These are phyloP conservation scores for Pelagia noctiluca DNA, from an alignment of 30 jellyfish, hydroid and myxozoan genomes.

Conservation along the genomic window DNA sequence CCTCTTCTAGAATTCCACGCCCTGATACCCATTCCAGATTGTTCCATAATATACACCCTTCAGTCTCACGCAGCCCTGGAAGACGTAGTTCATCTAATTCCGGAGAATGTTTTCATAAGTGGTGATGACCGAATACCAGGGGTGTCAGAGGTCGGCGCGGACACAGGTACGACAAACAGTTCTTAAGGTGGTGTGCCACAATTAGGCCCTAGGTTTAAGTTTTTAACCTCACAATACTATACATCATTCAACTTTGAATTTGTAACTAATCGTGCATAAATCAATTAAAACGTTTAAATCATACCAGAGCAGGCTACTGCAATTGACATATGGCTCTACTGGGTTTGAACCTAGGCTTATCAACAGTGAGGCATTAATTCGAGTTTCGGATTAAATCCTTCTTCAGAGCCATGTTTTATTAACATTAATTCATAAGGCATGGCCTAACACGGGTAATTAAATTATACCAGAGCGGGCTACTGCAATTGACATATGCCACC, in stretches of 20 bases:
- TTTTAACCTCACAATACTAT: background rate
- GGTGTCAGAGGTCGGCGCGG: slow-evolving; percentile 82
- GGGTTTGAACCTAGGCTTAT: too few relatives aligned
- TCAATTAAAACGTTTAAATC: background rate
- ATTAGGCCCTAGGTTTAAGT: too few relatives aligned
- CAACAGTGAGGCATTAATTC: too few relatives aligned
- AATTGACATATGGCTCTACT: too few relatives aligned
- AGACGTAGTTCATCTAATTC: slow-evolving; percentile 79
- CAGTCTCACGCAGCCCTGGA: slow-evolving; percentile 84
- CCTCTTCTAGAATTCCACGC: slow-evolving; percentile 62
- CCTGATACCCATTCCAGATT: slow-evolving; percentile 54
- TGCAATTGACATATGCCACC: too few relatives aligned
- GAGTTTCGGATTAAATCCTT: too few relatives aligned
- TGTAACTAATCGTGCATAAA: background rate
- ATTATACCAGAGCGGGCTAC: too few relatives aligned
- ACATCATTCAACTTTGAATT: background rate
- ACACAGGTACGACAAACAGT: slow-evolving; percentile 38
- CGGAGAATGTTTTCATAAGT: slow-evolving; percentile 87
- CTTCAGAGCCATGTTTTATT: too few relatives aligned
- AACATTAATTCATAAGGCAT: too few relatives aligned
- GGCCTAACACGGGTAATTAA: too few relatives aligned
- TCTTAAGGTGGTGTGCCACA: too few relatives aligned
- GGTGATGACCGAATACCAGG: slow-evolving; percentile 99
- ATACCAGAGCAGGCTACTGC: too few relatives aligned
- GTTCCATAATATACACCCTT: slow-evolving; percentile 77